phyloP scores from a whole-genome alignment of 2,113 vertebrate species.

The Clarias gariepinus region DNA sequence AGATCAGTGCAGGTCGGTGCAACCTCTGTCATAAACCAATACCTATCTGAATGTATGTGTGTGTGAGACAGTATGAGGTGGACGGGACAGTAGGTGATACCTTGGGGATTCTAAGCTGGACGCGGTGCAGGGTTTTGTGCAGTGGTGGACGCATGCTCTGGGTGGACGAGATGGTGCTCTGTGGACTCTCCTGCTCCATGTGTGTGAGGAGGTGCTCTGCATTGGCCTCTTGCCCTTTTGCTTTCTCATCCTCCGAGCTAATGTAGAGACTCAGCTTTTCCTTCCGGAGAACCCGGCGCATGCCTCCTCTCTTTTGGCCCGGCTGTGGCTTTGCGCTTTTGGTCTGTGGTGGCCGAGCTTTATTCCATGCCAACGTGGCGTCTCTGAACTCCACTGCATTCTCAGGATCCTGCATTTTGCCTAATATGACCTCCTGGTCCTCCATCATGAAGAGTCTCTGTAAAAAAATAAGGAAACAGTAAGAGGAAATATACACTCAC shows the following conservation, averaged over 20 bases:
- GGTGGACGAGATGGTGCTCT: slow-evolving; percentile 75
- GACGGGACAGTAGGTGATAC: too few relatives aligned
- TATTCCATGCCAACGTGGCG: slow-evolving; percentile 77
- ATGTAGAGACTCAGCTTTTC: slow-evolving; percentile 74
- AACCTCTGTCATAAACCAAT: too few relatives aligned
- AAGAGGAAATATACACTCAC: background rate
- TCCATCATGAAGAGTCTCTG: slow-evolving; percentile 79
- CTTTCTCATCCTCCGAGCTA: slow-evolving; percentile 62
- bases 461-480: background rate
- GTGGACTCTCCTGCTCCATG: slow-evolving; percentile 78
- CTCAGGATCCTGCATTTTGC: slow-evolving; percentile 65
- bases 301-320: slow-evolving; percentile 58
- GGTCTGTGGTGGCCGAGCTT: slow-evolving; percentile 48
- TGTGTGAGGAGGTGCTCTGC: slow-evolving; percentile 71
- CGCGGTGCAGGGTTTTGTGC: slow-evolving; percentile 73
- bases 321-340: slow-evolving; percentile 46
- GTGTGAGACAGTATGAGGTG: too few relatives aligned
- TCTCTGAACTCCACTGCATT: slow-evolving; percentile 73
- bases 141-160: slow-evolving; percentile 69
- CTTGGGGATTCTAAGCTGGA: slow-evolving; percentile 71
- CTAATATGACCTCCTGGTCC: slow-evolving; percentile 66
- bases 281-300: slow-evolving; percentile 65
- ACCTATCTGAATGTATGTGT: too few relatives aligned
- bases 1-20: background rate
- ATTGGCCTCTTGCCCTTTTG: slow-evolving; percentile 61